phyloP scores from a whole-genome alignment of 2,888 invertebrate species.

The Pseudanteris insignis region DNA sequence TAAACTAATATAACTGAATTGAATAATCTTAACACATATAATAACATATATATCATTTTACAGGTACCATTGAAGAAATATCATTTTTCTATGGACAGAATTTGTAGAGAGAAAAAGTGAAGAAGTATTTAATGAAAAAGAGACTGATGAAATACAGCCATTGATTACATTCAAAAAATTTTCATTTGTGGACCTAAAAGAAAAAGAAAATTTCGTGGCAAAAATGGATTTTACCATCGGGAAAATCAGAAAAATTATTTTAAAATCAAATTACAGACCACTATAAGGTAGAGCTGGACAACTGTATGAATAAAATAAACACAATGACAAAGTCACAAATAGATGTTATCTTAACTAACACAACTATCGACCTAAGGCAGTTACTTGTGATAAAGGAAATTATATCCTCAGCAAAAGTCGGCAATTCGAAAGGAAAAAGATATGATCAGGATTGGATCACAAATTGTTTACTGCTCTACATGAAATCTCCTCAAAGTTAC shows the following conservation, averaged over 20 bases:
- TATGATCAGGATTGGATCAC: conserved; percentile 18
- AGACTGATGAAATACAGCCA: conserved; percentile 1
- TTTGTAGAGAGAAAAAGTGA: no score
- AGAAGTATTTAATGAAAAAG: neutral
- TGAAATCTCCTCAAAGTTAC: conserved; percentile 15
- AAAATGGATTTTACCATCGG: neutral
- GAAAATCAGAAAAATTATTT: neutral
- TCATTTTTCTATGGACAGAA: no score
- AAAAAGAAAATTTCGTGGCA: no score
- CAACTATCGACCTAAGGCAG: neutral
- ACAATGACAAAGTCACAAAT: neutral
- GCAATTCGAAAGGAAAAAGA: neutral
- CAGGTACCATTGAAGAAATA: no score
- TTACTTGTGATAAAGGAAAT: conserved; percentile 2
- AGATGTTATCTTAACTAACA: neutral
- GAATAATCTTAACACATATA: no score
- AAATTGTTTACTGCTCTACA: conserved; percentile 11
- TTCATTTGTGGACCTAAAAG: no score
- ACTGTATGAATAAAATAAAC: conserved; percentile 2
- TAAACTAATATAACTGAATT: no score
- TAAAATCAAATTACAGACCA: neutral
- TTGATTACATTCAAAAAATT: no score
- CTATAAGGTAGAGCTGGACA: neutral
- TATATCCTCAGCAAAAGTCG: neutral
- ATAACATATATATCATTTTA: no score